Conservation (phyloP, 1,140 invertebrate species). For the Drosophila pallidifrons region DNA sequence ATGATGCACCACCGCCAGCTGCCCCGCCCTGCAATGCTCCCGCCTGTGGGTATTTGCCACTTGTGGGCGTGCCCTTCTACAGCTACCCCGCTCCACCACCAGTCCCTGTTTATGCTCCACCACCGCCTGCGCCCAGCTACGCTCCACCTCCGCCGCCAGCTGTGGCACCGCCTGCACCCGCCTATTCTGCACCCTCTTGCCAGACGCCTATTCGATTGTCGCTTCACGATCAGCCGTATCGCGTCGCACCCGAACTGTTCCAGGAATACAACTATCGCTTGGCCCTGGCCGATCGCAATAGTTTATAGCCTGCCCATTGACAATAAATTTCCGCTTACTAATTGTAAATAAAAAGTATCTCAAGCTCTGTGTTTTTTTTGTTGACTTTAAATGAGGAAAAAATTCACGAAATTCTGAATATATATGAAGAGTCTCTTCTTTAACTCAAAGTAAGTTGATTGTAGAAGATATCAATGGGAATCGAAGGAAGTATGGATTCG, state of each 20-base stretch:
- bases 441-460: neutral
- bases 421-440: too few relatives aligned
- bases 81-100: constrained; percentile 27
- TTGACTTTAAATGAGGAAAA: neutral
- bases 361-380: constrained; percentile 35
- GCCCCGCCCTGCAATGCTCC: constrained; percentile 31
- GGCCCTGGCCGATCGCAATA: constrained; percentile 42
- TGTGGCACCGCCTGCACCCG: neutral
- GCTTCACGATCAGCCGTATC: constrained; percentile 68
- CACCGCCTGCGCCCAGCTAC: constrained; percentile 3
- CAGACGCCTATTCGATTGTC: constrained; percentile 61
- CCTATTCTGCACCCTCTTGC: constrained; percentile 46
- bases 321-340: constrained; percentile 1
- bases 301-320: constrained; percentile 43
- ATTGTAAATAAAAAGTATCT: constrained; percentile 69
- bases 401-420: neutral
- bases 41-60: constrained; percentile 39
- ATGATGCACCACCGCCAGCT: constrained; percentile 23
- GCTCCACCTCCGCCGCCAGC: neutral
- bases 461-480: neutral
- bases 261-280: constrained; percentile 70
- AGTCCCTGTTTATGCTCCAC: constrained; percentile 12
- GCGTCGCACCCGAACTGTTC: constrained; percentile 75
- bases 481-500: neutral
- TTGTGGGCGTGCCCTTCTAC: constrained; percentile 47